Conservation (phyloP, 2,113 vertebrate genomes). For the Melierax canorus region DNA sequence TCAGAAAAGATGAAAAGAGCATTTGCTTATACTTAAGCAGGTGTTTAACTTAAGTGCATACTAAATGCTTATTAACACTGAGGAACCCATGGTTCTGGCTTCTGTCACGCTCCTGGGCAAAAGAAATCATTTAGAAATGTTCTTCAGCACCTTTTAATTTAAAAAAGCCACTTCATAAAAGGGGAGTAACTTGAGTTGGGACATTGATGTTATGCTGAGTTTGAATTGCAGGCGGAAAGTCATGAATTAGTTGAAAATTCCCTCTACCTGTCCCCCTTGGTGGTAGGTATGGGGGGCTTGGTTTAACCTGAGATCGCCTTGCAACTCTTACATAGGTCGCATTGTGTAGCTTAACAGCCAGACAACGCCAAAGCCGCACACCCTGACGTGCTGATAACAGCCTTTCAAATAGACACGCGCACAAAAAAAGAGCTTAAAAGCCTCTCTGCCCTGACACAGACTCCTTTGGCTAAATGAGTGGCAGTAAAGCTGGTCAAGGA, state of each 20-base stretch:
- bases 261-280: not conserved
- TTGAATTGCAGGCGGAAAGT: not conserved
- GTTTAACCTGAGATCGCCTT: not conserved
- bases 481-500: not conserved
- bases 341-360: conserved; percentile 70
- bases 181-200: not conserved
- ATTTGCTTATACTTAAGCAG: not conserved
- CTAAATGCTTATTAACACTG: not conserved
- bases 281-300: not conserved
- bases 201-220: not conserved
- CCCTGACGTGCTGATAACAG: conserved; percentile 53
- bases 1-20: not conserved
- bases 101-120: not conserved
- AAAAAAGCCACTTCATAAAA: not conserved
- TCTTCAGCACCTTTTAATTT: conserved; percentile 27
- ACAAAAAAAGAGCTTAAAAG: not conserved
- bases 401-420: conserved; percentile 8
- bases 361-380: conserved; percentile 60
- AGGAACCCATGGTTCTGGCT: not conserved
- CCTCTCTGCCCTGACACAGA: conserved; percentile 42
- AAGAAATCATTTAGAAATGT: not conserved
- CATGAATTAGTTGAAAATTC: not conserved
- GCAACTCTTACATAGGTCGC: conserved; percentile 33
- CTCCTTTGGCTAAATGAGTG: conserved; percentile 28
- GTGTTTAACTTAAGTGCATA: not conserved